Percentiles rank a stretch among this genome's conserved stretches.
Conservation (phyloP, 2,113 vertebrate species). For the Corynorhinus townsendii region DNA sequence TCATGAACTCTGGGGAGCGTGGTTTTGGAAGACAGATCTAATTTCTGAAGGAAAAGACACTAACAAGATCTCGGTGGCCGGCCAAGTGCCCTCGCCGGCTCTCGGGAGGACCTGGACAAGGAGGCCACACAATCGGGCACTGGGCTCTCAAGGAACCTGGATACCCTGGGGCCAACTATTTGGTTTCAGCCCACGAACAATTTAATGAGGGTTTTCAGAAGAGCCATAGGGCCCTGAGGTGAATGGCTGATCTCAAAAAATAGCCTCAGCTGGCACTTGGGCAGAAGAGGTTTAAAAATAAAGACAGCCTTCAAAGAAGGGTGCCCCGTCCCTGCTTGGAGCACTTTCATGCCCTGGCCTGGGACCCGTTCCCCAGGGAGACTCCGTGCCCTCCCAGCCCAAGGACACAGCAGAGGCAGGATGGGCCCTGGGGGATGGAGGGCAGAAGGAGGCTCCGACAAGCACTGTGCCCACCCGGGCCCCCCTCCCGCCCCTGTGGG, state of each 20-base stretch:
- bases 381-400: neutral
- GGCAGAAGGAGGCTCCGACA: too few species aligned
- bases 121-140: constrained; percentile 1
- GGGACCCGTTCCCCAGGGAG: neutral
- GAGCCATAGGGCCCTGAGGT: constrained; percentile 22
- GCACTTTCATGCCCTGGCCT: neutral
- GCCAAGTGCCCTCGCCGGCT: constrained; percentile 52
- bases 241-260: neutral
- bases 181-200: constrained; percentile 34
- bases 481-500: fast-evolving
- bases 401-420: neutral
- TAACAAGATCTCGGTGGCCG: constrained; percentile 37
- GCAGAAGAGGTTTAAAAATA: constrained; percentile 38
- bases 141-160: constrained; percentile 59
- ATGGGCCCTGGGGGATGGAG: fast-evolving
- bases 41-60: constrained; percentile 62
- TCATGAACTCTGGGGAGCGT: constrained; percentile 53
- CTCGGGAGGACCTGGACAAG: constrained; percentile 11
- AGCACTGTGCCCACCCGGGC: fast-evolving
- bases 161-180: constrained; percentile 45
- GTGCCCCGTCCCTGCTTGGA: neutral
- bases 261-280: neutral
- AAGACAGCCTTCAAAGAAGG: constrained; percentile 23
- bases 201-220: constrained; percentile 52
- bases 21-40: constrained; percentile 48